These are phyloP conservation scores for Meandrina meandrites DNA, from an alignment of 92 coral and sea anemone genomes.

Conservation along the genomic window DNA sequence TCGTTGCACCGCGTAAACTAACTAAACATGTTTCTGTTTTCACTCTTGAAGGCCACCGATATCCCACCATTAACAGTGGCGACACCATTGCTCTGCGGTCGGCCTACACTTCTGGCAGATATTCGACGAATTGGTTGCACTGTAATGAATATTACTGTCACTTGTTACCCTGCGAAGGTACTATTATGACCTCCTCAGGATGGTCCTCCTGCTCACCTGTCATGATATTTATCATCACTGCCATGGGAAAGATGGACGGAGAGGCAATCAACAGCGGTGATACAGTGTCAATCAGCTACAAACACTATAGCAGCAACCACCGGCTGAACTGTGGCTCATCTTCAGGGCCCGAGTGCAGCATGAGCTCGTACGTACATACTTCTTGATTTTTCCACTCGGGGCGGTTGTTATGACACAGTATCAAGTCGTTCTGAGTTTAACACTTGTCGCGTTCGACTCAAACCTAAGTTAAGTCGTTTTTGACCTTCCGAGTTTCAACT, in stretches of 20 bases:
- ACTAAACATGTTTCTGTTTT: neutral
- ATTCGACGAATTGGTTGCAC: conserved; percentile 34
- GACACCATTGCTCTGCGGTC: conserved; percentile 59
- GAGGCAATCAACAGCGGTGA: conserved; percentile 76
- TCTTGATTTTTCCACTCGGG: neutral
- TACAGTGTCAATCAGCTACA: conserved; percentile 36
- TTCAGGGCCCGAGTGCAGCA: neutral
- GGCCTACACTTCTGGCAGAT: conserved; percentile 41
- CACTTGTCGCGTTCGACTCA: too few relatives aligned
- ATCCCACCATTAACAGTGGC: conserved; percentile 71
- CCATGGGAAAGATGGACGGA: conserved; percentile 61
- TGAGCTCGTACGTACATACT: neutral
- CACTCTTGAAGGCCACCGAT: conserved; percentile 40
- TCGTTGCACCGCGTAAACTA: too few relatives aligned
- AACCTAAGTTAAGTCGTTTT: neutral
- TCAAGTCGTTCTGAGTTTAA: too few relatives aligned
- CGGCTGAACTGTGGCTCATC: conserved; percentile 39
- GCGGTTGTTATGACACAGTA: too few relatives aligned
- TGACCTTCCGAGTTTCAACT: neutral
- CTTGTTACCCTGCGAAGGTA: conserved; percentile 32
- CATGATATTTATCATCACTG: conserved; percentile 54
- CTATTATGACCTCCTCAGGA: conserved; percentile 1
- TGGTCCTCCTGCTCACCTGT: conserved; percentile 54
- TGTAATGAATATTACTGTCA: conserved; percentile 36
- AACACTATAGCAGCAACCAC: conserved; percentile 12